Evolutionary conservation across 2,113 vertebrate species (phyloP).

Genomic region (Vidua macroura): DNA sequence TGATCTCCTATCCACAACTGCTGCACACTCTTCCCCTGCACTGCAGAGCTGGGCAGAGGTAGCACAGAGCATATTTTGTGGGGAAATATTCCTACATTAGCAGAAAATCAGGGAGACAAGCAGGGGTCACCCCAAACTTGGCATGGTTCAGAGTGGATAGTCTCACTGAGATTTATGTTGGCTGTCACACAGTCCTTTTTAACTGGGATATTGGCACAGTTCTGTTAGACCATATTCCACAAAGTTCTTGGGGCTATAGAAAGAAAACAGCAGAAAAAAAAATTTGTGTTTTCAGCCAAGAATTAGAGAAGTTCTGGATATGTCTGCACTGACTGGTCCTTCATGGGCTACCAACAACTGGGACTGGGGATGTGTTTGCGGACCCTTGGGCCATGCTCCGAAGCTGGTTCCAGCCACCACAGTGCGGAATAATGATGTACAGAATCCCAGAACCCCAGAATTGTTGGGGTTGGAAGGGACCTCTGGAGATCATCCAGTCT

Average conservation of each 20-base stretch:
- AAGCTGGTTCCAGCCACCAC: background rate
- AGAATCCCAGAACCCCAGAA: background rate
- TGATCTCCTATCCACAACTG: background rate
- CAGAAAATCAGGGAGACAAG: background rate
- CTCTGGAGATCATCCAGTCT: background rate
- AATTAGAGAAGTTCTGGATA: background rate
- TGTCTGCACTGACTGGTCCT: background rate
- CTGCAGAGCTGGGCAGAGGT: background rate
- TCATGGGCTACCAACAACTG: background rate
- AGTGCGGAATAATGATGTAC: background rate
- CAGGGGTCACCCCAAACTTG: background rate
- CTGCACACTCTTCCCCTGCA: accelerated
- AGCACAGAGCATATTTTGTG: background rate
- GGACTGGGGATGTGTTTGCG: background rate
- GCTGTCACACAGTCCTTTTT: background rate
- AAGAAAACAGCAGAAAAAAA: background rate
- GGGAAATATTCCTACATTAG: background rate
- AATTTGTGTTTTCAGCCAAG: background rate
- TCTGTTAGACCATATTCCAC: background rate
- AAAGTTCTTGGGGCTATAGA: background rate
- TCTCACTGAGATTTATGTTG: background rate
- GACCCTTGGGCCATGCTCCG: background rate
- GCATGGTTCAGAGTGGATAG: background rate
- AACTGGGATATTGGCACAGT: background rate
- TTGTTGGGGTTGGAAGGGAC: background rate